Evolutionary conservation across 2,888 invertebrate genomes (phyloP).

Genomic region (Drosophila picticornis): DNA sequence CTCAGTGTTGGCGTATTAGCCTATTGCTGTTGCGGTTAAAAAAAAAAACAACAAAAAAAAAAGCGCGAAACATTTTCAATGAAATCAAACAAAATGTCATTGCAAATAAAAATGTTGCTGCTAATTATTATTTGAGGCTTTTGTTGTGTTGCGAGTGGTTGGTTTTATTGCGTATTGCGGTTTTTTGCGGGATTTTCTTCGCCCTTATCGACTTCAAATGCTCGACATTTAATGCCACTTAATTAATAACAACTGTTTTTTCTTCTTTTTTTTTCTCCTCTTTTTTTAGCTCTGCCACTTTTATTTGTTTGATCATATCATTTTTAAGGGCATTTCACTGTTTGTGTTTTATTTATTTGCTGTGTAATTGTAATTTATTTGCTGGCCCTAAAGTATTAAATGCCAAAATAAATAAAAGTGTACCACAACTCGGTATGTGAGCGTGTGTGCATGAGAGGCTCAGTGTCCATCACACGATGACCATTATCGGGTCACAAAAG

Average conservation of each 20-base stretch:
- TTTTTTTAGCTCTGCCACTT: conserved; percentile 47
- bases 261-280: conserved; percentile 29
- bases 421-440: neutral
- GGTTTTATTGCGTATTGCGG: conserved; percentile 20
- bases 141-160: conserved; percentile 9
- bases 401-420: conserved; percentile 62
- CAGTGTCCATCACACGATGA: conserved; percentile 16
- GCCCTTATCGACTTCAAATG: conserved; percentile 25
- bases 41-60: conserved; percentile 1
- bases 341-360: conserved; percentile 26
- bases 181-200: conserved; percentile 12
- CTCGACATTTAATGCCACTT: conserved; percentile 64
- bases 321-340: conserved; percentile 32
- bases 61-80: conserved; percentile 39
- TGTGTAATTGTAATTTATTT: conserved; percentile 63
- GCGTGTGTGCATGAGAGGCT: conserved; percentile 1
- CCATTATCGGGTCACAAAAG: conserved; percentile 39
- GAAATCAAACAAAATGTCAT: conserved; percentile 61
- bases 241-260: conserved; percentile 70
- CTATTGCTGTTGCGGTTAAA: conserved; percentile 39
- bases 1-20: conserved; percentile 13
- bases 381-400: conserved; percentile 62
- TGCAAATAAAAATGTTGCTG: conserved; percentile 34
- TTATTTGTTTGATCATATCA: conserved; percentile 56
- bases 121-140: conserved; percentile 20